phyloP scores from a whole-genome alignment of 2,888 invertebrate species.

The Phalera bucephala region DNA sequence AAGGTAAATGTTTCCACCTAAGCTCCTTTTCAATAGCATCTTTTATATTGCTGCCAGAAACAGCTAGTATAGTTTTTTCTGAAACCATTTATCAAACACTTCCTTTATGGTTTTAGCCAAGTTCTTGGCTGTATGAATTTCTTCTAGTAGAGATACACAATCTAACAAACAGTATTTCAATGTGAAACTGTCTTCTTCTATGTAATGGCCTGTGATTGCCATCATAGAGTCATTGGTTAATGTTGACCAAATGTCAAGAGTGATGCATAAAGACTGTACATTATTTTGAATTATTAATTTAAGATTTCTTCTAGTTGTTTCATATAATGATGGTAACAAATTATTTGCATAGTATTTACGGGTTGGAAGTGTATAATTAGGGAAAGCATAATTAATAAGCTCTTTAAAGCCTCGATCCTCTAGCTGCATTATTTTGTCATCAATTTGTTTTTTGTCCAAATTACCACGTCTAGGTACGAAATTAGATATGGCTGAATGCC shows the following conservation, averaged over 20 bases:
- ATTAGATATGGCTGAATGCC: background rate
- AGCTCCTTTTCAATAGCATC: conserved; percentile 1
- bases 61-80: background rate
- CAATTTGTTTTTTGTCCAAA: background rate
- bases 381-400: background rate
- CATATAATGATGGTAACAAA: conserved; percentile 4
- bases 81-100: background rate
- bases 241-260: conserved; percentile 1
- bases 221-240: background rate
- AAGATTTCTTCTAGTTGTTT: too few relatives aligned
- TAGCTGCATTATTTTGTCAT: background rate
- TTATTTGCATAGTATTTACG: conserved; percentile 4
- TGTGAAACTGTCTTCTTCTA: background rate
- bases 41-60: background rate
- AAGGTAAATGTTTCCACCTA: conserved; percentile 20
- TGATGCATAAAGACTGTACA: background rate
- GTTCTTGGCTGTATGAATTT: background rate
- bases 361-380: background rate
- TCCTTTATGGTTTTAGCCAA: background rate
- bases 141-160: background rate
- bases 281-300: background rate
- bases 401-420: conserved; percentile 2
- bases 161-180: background rate
- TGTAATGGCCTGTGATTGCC: conserved; percentile 3
- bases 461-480: background rate